Evolutionary conservation across 92 coral and sea anemone species (phyloP), one percentile per base, ranked within the genome.

Genomic region (Phenganax subtilis): DNA sequence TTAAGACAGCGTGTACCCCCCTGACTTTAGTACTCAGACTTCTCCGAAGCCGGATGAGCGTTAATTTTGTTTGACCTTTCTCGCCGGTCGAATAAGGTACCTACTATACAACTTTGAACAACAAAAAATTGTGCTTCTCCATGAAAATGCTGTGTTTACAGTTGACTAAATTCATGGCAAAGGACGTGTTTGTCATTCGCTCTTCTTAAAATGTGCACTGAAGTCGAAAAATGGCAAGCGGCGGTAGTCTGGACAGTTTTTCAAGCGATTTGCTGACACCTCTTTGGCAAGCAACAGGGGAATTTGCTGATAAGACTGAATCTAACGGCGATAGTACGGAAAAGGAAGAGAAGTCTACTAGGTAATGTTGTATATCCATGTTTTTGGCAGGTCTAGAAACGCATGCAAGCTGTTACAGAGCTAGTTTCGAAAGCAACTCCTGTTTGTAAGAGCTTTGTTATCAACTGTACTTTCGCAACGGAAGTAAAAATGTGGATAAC

Each of bases 201-300:
- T 11, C 44, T 15, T 31, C 30, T 69, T 76, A 76, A 76, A 58
- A 76, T 76, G 81, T 54, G 17, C 61, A 57, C 53, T 61, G 55
- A 30, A 9, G 29, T 25, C 14, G 27, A 52, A 29, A 57, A 10
- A 76, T 76, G 81, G 81, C 81, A 5, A 56, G 68, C 11, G 81
- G 81, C 16, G 70, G 61, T 10, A 76, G 56, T 31, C 60, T 76
- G 17, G 44, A 30, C 16, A 76, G 44, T 52, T 31, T 59, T 6
- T 7, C 69, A 11, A 15, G 51, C 69, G 81, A 59, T 37, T 60
- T 12, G 52, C 54, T 64, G 55, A 30, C 54, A 55, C 80, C 81
- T 59, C 27, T 76, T 12, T 59, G 64, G 70, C 28, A 12, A 0
- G 59, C 70, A 31, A 52, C 64, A 56, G 5, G 53, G 73, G 73